A percentile compares a stretch with the other conserved stretches of the same genome.
Evolutionary conservation across 23 tunicate genomes (phyloP).

Genomic region (Styela plicata): DNA sequence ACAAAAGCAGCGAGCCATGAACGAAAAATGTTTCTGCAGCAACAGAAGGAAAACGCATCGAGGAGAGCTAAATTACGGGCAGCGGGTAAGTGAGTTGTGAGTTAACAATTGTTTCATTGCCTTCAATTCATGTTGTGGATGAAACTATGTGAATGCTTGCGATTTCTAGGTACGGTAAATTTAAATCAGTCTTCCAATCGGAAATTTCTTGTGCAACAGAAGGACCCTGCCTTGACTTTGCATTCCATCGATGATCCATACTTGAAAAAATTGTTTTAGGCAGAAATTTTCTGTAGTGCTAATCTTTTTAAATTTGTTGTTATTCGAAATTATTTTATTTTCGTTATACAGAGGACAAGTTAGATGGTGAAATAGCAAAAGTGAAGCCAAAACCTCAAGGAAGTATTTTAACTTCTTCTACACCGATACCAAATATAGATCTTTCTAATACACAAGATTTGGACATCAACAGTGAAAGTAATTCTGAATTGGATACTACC

Average conservation of each 20-base stretch:
- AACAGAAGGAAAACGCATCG: slow-evolving; percentile 37
- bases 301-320: no score
- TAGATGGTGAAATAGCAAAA: slow-evolving; percentile 1
- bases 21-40: slow-evolving; percentile 52
- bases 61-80: background rate
- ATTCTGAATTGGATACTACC: slow-evolving; percentile 17
- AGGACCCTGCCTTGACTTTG: no score
- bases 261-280: no score
- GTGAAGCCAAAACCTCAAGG: background rate
- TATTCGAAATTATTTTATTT: no score
- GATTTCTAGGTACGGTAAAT: no score
- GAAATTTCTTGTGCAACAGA: no score
- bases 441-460: background rate
- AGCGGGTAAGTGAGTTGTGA: slow-evolving; percentile 9
- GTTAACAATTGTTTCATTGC: no score
- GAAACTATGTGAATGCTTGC: no score
- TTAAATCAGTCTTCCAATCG: no score
- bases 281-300: no score
- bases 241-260: no score
- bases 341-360: background rate
- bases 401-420: slow-evolving; percentile 11
- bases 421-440: slow-evolving; percentile 18
- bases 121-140: no score
- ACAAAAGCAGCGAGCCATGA: slow-evolving; percentile 70
- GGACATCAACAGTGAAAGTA: slow-evolving; percentile 5